A percentile compares a stretch with the other conserved stretches of the same genome.
Evolutionary conservation across 2,113 vertebrate genomes (phyloP).

Genomic region (Catharus fuscescens): DNA sequence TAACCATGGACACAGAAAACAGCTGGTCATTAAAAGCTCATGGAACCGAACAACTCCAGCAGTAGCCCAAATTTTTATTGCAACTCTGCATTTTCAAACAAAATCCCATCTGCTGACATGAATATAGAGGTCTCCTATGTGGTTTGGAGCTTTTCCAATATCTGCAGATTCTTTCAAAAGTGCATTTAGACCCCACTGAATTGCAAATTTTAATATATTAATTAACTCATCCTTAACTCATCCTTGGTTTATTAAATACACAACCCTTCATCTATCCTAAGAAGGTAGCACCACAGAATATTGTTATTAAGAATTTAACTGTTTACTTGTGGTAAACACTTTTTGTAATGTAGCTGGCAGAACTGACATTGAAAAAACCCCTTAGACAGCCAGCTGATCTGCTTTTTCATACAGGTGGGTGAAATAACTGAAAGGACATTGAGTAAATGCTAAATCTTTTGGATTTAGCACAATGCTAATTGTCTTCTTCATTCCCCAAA

Average conservation of each 20-base stretch:
- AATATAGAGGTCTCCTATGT: background rate
- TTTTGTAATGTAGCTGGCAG: background rate
- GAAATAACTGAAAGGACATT: background rate
- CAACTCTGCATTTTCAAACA: slow-evolving; percentile 27
- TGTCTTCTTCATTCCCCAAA: background rate
- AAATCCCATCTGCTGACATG: slow-evolving; percentile 17
- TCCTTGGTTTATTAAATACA: background rate
- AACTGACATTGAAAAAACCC: background rate
- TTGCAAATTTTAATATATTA: background rate
- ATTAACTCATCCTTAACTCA: background rate
- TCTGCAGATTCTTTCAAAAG: background rate
- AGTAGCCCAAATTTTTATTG: slow-evolving; percentile 29
- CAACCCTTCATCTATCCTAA: background rate
- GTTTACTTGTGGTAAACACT: background rate
- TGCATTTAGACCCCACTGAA: background rate
- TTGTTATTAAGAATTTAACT: background rate
- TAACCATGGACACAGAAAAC: slow-evolving; percentile 13
- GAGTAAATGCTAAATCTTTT: background rate
- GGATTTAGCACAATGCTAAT: background rate
- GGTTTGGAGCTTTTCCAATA: background rate
- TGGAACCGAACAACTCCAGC: background rate
- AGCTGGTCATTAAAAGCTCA: slow-evolving; percentile 17
- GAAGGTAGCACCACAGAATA: background rate
- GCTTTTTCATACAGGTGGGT: background rate
- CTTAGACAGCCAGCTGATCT: background rate